Evolutionary conservation across 2,797 vertebrate genomes (phyloP).

Genomic region (Melanotaenia parkinsoni): DNA sequence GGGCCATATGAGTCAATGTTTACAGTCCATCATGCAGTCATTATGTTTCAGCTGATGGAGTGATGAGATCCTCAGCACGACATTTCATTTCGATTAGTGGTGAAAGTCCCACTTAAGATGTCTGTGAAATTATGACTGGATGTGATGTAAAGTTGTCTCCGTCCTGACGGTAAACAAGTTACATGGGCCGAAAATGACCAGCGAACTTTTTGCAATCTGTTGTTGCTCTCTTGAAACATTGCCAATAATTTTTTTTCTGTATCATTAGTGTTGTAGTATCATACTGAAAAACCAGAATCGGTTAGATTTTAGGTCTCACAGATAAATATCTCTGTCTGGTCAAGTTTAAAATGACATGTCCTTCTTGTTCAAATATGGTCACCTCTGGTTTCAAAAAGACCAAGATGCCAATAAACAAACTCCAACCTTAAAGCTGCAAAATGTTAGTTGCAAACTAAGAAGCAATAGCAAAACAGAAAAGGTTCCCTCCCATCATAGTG

Average conservation of each 20-base stretch:
- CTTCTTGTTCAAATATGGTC: too few species aligned
- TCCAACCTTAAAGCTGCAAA: too few species aligned
- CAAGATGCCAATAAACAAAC: too few species aligned
- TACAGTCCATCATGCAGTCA: constrained; percentile 67
- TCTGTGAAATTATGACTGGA: constrained; percentile 41
- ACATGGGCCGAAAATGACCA: neutral
- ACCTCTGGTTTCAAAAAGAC: too few species aligned
- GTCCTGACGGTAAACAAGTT: constrained; percentile 15
- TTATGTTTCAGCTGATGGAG: constrained; percentile 65
- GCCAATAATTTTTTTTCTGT: too few species aligned
- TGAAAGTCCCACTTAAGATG: constrained; percentile 39
- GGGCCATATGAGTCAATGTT: constrained; percentile 70
- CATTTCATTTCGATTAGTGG: constrained; percentile 44
- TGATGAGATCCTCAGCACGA: constrained; percentile 27
- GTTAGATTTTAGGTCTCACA: too few species aligned
- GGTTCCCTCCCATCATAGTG: neutral
- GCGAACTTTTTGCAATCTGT: too few species aligned
- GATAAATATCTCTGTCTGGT: too few species aligned
- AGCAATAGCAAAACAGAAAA: neutral
- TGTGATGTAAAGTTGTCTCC: neutral
- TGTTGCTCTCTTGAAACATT: too few species aligned
- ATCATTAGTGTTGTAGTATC: too few species aligned
- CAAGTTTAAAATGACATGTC: too few species aligned
- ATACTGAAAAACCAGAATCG: too few species aligned
- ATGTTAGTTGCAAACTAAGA: neutral